A percentile compares a stretch with the other conserved stretches of the same genome.
These are phyloP conservation scores for Ia io DNA, from an alignment of 2,113 vertebrate species.

Conservation along the genomic window DNA sequence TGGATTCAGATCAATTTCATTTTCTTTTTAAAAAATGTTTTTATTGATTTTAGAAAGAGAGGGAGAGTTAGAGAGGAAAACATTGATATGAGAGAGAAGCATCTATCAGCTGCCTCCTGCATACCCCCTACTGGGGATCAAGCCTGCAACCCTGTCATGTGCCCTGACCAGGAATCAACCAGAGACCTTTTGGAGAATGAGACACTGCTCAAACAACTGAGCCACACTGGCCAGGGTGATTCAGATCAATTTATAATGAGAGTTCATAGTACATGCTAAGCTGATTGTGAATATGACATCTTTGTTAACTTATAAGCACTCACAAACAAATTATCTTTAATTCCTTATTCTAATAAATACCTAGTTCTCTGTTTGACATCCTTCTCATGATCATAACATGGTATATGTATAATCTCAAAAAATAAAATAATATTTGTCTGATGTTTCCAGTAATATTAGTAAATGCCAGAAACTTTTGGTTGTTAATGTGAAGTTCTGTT, in stretches of 20 bases:
- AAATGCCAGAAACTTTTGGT: background rate
- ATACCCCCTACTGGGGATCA: too few relatives aligned
- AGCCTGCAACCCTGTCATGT: too few relatives aligned
- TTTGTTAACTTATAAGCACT: background rate
- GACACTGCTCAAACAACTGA: too few relatives aligned
- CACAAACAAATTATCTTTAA: background rate
- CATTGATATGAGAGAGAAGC: too few relatives aligned
- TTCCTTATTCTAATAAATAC: background rate
- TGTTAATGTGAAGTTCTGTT: slow-evolving; percentile 24
- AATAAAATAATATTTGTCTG: background rate
- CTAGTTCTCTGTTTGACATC: background rate
- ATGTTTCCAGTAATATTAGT: background rate
- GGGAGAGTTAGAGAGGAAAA: too few relatives aligned
- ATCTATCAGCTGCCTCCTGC: too few relatives aligned
- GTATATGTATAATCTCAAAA: background rate
- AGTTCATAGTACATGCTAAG: background rate
- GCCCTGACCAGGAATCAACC: too few relatives aligned
- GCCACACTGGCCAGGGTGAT: background rate
- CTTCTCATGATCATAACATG: background rate
- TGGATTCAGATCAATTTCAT: background rate
- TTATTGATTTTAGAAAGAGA: too few relatives aligned
- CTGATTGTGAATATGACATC: background rate
- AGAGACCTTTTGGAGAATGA: too few relatives aligned
- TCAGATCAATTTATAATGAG: background rate
- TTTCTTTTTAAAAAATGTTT: too few relatives aligned